These are phyloP conservation scores for Parotocinclus haroldoi DNA, from an alignment of 2,797 vertebrate species.

Conservation along the genomic window DNA sequence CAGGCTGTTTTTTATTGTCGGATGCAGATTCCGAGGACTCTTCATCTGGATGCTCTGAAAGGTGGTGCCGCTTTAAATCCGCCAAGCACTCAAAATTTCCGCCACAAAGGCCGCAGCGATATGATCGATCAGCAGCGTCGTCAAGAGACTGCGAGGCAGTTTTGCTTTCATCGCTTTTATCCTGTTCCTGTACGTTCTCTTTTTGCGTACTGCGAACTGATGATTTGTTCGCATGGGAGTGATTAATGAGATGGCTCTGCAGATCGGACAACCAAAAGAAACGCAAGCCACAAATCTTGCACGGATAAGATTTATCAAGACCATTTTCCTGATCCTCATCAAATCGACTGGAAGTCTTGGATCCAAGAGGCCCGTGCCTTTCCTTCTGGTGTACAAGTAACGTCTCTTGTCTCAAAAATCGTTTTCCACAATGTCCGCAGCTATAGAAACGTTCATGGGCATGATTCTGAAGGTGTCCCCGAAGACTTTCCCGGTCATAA, in stretches of 20 bases:
- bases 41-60: conserved; percentile 51
- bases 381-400: conserved; percentile 71
- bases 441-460: conserved; percentile 68
- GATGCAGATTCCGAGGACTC: conserved; percentile 14
- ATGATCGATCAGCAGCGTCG: conserved; percentile 54
- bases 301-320: conserved; percentile 68
- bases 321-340: conserved; percentile 62
- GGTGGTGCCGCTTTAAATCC: conserved; percentile 71
- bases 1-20: conserved; percentile 29
- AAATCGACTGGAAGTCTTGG: conserved; percentile 45
- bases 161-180: conserved; percentile 45
- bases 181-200: conserved; percentile 57
- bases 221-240: conserved; percentile 42
- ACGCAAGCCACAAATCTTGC: conserved; percentile 69
- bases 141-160: conserved; percentile 23
- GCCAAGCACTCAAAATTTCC: conserved; percentile 67
- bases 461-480: conserved; percentile 70
- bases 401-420: conserved; percentile 70
- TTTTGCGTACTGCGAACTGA: conserved; percentile 16
- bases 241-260: conserved; percentile 62
- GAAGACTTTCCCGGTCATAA: conserved; percentile 64
- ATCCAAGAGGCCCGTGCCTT: conserved; percentile 55
- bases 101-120: conserved; percentile 75
- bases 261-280: conserved; percentile 81
- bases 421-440: conserved; percentile 73